Evolutionary conservation across 2,888 invertebrate species (phyloP).

Genomic region (Pyrochroa serraticornis): DNA sequence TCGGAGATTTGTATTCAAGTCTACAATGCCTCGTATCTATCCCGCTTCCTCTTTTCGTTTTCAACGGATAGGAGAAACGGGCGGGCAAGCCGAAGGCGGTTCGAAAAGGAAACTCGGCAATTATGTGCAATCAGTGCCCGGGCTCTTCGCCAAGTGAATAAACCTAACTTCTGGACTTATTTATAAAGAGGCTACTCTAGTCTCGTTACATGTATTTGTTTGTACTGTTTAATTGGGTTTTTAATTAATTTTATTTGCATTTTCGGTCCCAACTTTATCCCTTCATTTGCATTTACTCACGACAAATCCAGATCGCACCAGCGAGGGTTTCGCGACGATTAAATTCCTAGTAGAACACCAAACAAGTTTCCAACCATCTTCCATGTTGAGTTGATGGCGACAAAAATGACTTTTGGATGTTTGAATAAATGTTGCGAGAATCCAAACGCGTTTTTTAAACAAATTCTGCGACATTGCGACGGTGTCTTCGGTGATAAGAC

Average conservation of each 20-base stretch:
- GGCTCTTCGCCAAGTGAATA: conserved; percentile 16
- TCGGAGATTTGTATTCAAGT: background rate
- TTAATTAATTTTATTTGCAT: conserved; percentile 17
- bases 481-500: no score
- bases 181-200: conserved; percentile 20
- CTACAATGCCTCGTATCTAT: background rate
- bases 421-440: no score
- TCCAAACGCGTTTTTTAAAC: no score
- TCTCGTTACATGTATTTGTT: conserved; percentile 14
- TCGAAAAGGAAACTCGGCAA: conserved; percentile 7
- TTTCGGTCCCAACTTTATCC: conserved; percentile 6
- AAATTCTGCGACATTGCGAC: no score
- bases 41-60: background rate
- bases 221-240: conserved; percentile 10
- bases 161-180: conserved; percentile 12
- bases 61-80: background rate
- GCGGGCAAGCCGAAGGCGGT: conserved; percentile 4
- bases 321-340: no score
- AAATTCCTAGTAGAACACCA: no score
- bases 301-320: no score
- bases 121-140: conserved; percentile 16
- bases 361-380: no score
- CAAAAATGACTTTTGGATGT: no score
- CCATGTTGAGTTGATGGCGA: no score
- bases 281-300: background rate